phyloP scores from a whole-genome alignment of 2,797 vertebrate genomes.

The Falco cherrug region DNA sequence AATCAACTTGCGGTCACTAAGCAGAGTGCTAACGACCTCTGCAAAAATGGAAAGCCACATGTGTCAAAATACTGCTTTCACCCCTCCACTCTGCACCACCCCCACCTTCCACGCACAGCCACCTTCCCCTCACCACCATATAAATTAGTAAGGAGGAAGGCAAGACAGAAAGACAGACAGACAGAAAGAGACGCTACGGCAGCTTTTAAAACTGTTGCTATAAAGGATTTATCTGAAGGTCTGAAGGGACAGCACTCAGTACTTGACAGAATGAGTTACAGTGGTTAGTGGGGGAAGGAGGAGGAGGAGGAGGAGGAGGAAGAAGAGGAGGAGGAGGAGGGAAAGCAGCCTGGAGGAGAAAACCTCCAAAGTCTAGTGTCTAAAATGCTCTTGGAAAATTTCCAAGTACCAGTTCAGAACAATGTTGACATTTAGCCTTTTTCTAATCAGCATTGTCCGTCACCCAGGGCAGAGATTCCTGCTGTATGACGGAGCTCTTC shows the following conservation, averaged over 20 bases:
- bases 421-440: constrained; percentile 75
- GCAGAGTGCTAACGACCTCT: constrained; percentile 62
- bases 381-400: constrained; percentile 61
- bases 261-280: constrained; percentile 56
- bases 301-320: not conserved
- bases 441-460: constrained; percentile 60
- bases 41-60: constrained; percentile 62
- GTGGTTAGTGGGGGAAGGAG: not conserved
- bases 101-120: not conserved
- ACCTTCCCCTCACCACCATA: not conserved
- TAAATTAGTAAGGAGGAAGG: constrained; percentile 56
- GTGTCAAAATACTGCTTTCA: constrained; percentile 40
- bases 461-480: constrained; percentile 69
- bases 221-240: constrained; percentile 58
- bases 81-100: not conserved
- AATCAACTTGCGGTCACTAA: constrained; percentile 74
- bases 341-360: constrained; percentile 48
- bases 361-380: constrained; percentile 51
- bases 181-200: constrained; percentile 28
- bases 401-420: constrained; percentile 69
- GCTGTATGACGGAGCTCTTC: constrained; percentile 47
- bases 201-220: constrained; percentile 60
- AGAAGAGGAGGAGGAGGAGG: not conserved
- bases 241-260: constrained; percentile 59
- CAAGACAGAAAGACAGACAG: constrained; percentile 27